Evolutionary conservation across 23 tunicate genomes (phyloP), one percentile per base, ranked within the genome.

Genomic region (Trididemnum miniatum): DNA sequence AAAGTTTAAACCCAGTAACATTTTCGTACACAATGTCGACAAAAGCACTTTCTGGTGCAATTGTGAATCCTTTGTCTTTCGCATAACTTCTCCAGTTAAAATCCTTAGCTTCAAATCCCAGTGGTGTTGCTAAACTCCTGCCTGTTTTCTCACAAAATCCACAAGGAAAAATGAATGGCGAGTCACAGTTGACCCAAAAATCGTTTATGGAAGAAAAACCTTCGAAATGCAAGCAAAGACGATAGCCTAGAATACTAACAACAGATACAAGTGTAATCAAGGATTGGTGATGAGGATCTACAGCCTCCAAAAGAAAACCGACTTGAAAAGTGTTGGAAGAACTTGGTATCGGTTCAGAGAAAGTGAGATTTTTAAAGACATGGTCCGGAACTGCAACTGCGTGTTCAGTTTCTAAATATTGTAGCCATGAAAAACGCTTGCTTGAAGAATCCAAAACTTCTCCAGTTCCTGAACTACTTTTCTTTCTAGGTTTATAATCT

Each of bases 101-200:
- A 27, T 34, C 77, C 52, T 51, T 24, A 1, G 87, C 59, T 2
- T 82, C 84, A 29, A 37, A 67, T 36, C 82, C 89, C 29, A 35
- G 51, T 3, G 97, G 97, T 36, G 97, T 90, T 2, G 76, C 40
- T 28, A 91, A 77, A 1, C 29, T 0, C 24, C 97, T 64, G 7
- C 87, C 90, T 2, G 90, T 91, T 75, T 59, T 75, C 57, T 82
- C 74, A 72, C 90, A 82, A 76, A 85, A 91, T 26, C 90, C 97
- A 57, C 97, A 91, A 29, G 97, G 97, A 77, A 91, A 91, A 9
- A 91, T 91, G 33, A 85, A 85, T 49, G 82, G 85, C 0, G 85
- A 89, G 51, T 91, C 90, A 38, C 86, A 60, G 65, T 91, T 72
- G 2, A 77, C 84, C 97, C 97, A 91, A 30, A 91, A 84, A 52